Evolutionary conservation across 30 jellyfish, hydroid and myxozoan species (phyloP).

Genomic region (Cassiopea andromeda): DNA sequence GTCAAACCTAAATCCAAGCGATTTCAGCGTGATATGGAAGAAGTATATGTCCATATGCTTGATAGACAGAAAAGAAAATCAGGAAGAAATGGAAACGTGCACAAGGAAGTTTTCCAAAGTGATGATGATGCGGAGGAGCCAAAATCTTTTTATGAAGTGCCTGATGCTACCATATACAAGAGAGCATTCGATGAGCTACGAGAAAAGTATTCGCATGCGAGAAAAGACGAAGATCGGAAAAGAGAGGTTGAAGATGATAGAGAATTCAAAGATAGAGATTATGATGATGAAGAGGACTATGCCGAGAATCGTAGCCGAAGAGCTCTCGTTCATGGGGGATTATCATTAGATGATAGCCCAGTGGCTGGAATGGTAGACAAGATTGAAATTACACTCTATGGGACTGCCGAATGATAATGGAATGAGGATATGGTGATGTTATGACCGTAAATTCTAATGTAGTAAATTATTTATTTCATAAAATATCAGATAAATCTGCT

Average conservation of each 20-base stretch:
- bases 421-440: background rate
- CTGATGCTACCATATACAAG: constrained; percentile 46
- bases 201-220: background rate
- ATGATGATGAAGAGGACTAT: constrained; percentile 61
- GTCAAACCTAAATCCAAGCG: background rate
- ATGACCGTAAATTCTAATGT: background rate
- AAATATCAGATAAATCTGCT: background rate
- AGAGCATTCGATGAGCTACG: constrained; percentile 65
- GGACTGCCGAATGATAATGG: constrained; percentile 64
- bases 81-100: constrained; percentile 3
- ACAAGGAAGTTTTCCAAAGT: constrained; percentile 36
- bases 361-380: constrained; percentile 88
- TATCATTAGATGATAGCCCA: constrained; percentile 60
- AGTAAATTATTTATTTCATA: background rate
- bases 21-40: constrained; percentile 85
- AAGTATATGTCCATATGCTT: constrained; percentile 80
- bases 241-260: constrained; percentile 18
- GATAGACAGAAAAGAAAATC: constrained; percentile 78
- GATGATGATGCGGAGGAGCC: constrained; percentile 30
- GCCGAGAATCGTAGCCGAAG: constrained; percentile 32
- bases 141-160: constrained; percentile 9
- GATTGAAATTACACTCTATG: constrained; percentile 83
- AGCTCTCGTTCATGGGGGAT: constrained; percentile 1
- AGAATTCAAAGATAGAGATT: constrained; percentile 33
- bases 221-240: constrained; percentile 32